Conservation (phyloP, 2,113 vertebrate genomes). For the Callocephalon fimbriatum region DNA sequence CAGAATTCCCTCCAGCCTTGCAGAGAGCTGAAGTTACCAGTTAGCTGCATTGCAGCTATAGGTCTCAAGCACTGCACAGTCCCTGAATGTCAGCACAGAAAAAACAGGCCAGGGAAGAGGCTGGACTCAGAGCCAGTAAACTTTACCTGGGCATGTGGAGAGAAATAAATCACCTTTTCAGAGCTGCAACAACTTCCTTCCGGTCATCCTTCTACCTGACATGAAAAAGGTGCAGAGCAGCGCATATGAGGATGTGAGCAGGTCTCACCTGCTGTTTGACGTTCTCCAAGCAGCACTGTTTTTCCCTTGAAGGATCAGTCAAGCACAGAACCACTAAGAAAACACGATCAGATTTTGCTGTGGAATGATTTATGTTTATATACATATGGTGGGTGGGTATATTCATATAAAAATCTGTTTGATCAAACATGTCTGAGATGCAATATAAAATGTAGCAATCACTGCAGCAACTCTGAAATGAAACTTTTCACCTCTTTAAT, state of each 20-base stretch:
- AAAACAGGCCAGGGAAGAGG: background rate
- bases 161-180: background rate
- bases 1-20: background rate
- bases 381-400: background rate
- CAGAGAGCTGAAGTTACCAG: background rate
- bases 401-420: background rate
- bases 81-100: background rate
- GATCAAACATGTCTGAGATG: background rate
- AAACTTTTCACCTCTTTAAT: background rate
- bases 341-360: background rate
- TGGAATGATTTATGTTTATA: background rate
- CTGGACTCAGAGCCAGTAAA: background rate
- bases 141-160: background rate
- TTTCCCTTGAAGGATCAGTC: background rate
- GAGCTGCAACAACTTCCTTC: background rate
- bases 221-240: background rate
- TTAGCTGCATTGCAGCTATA: slow-evolving; percentile 51
- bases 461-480: background rate
- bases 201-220: background rate
- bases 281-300: background rate
- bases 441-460: background rate
- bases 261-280: accelerated
- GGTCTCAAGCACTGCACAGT: background rate
- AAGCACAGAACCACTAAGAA: background rate
- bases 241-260: accelerated